phyloP scores from a whole-genome alignment of 2,113 vertebrate species.

The Gobius niger region DNA sequence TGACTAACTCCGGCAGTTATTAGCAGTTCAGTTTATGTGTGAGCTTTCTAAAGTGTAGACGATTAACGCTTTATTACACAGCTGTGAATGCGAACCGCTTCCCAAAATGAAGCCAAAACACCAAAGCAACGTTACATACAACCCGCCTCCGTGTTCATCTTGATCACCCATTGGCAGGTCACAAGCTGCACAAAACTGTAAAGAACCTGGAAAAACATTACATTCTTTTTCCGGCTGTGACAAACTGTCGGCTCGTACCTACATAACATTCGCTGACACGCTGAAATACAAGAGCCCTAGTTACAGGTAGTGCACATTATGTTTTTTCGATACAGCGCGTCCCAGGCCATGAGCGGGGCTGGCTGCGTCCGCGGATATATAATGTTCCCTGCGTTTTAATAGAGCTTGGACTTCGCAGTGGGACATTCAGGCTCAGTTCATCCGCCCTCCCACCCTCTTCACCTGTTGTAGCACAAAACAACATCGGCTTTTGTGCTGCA shows the following conservation, averaged over 20 bases:
- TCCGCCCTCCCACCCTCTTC: slow-evolving; percentile 44
- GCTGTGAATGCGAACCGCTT: no score
- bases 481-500: no score
- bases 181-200: background rate
- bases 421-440: slow-evolving; percentile 44
- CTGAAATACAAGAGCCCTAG: background rate
- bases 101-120: no score
- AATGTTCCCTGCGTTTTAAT: slow-evolving; percentile 45
- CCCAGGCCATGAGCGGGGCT: background rate
- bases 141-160: no score
- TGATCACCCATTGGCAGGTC: background rate
- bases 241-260: background rate
- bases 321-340: background rate
- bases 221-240: background rate
- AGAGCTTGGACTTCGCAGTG: slow-evolving; percentile 42
- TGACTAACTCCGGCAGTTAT: no score
- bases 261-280: background rate
- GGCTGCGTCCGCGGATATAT: background rate
- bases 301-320: background rate
- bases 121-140: no score
- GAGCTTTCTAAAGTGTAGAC: no score
- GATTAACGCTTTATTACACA: no score
- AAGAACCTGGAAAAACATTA: background rate
- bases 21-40: no score
- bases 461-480: slow-evolving; percentile 63